Evolutionary conservation across 2,113 vertebrate genomes (phyloP), one percentile per base, ranked within the genome.

Genomic region (Willisornis vidua): DNA sequence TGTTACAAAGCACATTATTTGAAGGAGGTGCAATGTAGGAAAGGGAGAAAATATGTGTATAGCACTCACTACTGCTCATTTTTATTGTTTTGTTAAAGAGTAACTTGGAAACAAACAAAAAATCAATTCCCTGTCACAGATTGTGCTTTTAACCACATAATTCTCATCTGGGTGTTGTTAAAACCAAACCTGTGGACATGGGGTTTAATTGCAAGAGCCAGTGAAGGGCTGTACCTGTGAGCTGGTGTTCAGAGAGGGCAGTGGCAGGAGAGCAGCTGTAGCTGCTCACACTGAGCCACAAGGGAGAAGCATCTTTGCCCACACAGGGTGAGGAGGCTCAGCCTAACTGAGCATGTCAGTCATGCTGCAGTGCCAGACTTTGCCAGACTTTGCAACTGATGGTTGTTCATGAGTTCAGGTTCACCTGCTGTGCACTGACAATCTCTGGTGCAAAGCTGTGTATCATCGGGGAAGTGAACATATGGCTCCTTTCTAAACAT

Each of bases 401-500:
- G 83, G 37, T 77, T 92, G 92, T 87, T 97, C 95, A 84, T 94
- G 84, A 94, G 89, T 94, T 90, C 68, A 33, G 52, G 83, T 90
- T 88, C 76, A 74, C 86, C 89, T 94, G 76, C 91, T 96, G 83
- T 95, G 89, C 89, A 63, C 76, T 35, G 48, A 58, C 8, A 1
- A 77, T 55, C 72, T 18, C 88, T 86, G 83, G 19, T 86, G 76
- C 61, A 74, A 92, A 90, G 92, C 59, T 94, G 55, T 86, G 1
- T 49, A 51, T 93, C 76, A 55, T 76, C 86, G 88, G 68, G 43
- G 29, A 74, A 78, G 66, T 83, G 90, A 95, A 20, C 88, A 86
- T 90, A 92, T 71, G 86, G 76, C 61, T 84, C 43, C 55, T 74
- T 81, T 93, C 88, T 86, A 77, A 97, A 90, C 65, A 59, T 6